A percentile compares a stretch with the other conserved stretches of the same genome.
Conservation (phyloP, 2,888 invertebrate genomes). For the Eupithecia pulchellata region DNA sequence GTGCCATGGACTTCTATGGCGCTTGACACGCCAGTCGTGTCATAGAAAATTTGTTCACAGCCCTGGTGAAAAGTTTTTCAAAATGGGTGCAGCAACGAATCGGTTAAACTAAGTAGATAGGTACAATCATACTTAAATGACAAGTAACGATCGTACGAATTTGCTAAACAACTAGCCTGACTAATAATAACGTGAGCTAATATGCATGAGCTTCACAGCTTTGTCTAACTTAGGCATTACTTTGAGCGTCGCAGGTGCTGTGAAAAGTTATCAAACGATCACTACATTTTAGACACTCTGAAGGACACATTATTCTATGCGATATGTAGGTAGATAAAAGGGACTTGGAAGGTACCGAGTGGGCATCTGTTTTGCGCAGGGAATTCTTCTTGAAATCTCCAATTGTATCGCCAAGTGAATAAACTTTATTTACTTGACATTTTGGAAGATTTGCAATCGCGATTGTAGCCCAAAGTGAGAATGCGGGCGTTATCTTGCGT, state of each 20-base stretch:
- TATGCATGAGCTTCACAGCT: conserved; percentile 32
- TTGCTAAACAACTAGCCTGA: conserved; percentile 9
- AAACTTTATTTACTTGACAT: conserved; percentile 15
- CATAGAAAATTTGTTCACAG: too few species aligned
- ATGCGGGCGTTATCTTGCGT: conserved; percentile 17
- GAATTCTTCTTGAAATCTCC: background rate
- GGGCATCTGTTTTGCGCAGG: conserved; percentile 16
- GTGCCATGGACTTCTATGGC: too few species aligned
- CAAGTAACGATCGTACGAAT: conserved; percentile 22
- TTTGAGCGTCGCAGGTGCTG: conserved; percentile 35
- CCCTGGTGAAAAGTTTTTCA: too few species aligned
- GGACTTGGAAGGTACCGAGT: background rate
- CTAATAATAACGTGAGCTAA: too few species aligned
- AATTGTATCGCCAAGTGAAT: conserved; percentile 6
- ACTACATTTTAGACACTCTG: conserved; percentile 19
- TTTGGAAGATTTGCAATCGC: conserved; percentile 1
- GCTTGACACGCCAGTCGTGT: too few species aligned
- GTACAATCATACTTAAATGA: conserved; percentile 18
- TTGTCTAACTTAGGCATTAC: conserved; percentile 30
- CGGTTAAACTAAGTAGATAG: background rate
- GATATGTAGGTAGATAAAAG: conserved; percentile 6
- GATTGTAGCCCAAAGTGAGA: conserved; percentile 1
- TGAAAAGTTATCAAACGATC: conserved; percentile 31
- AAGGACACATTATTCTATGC: conserved; percentile 23
- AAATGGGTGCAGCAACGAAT: too few species aligned